Evolutionary conservation across 1,140 invertebrate species (phyloP), one percentile per base, ranked within the genome.

Genomic region (Philaenus spumarius): DNA sequence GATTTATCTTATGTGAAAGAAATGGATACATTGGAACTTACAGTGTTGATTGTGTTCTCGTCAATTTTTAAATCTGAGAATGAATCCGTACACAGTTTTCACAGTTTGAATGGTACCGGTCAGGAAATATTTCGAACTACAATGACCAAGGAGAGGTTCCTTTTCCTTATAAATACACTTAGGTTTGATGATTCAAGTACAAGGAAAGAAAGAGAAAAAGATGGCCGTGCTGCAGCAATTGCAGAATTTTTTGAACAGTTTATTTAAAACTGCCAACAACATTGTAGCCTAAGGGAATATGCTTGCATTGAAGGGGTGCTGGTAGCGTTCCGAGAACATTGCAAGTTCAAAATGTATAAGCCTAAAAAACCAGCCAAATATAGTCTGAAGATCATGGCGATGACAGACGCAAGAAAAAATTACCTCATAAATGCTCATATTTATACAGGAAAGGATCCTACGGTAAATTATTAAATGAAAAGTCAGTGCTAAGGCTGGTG

Each of bases 291-390:
- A 17, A 47, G 61, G 17, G 40, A 58, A 55, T 48, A 58, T 19
- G 20, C 47, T n/a, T 64, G 54, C 20, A 64, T 67, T 48, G 69
- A 70, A 62, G 67, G 73, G 61, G 69, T 67, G 57, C 58, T 73
- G 20, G 58, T 59, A 39, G 57, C 57, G 9, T 75, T 75, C 61
- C 54, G 67, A 50, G 72, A 72, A 19, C 57, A 64, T 24, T 73
- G 71, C 57, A 37, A 39, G 26, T 75, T 75, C 58, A 52, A 68
- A 26, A 66, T 71, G 22, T 74, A 74, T 59, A 71, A 74, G 12
- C 66, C 69, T 17, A 60, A 59, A 14, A 77, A 78, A 68, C 75
- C 76, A 1, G 67, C 65, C 46, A 75, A 74, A 61, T 75, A 72
- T 64, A 72, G 68, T 11, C 54, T 64, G 23, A 63, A 64, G 55